A percentile compares a stretch with the other conserved stretches of the same genome.
Conservation (phyloP, 2,113 vertebrate species). For the Apaloderma vittatum region DNA sequence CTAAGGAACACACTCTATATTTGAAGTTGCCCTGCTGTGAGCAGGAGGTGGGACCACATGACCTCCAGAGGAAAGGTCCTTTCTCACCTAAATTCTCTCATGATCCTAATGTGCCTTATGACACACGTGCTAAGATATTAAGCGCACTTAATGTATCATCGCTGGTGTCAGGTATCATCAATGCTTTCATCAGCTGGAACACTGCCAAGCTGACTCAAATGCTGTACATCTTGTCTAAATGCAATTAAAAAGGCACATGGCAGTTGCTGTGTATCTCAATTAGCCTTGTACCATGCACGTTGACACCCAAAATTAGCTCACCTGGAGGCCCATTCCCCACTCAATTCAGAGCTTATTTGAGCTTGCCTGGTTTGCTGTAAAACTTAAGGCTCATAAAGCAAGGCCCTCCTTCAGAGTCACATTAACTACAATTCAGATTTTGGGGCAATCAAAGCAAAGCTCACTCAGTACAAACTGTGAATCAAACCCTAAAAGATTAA, state of each 20-base stretch:
- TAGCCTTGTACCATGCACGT: background rate
- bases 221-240: slow-evolving; percentile 35
- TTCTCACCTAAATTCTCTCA: slow-evolving; percentile 30
- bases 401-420: background rate
- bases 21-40: background rate
- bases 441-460: background rate
- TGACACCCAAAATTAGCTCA: slow-evolving; percentile 10
- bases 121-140: slow-evolving; percentile 13
- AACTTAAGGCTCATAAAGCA: background rate
- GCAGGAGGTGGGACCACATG: background rate
- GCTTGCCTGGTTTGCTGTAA: background rate
- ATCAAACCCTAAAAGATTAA: background rate
- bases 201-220: slow-evolving; percentile 44
- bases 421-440: background rate
- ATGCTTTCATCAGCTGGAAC: slow-evolving; percentile 38
- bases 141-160: slow-evolving; percentile 33
- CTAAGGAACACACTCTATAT: background rate
- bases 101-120: background rate
- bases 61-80: slow-evolving; percentile 10
- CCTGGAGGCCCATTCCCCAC: background rate
- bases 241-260: slow-evolving; percentile 31
- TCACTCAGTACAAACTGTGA: background rate
- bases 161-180: slow-evolving; percentile 46
- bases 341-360: background rate
- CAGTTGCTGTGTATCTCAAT: slow-evolving; percentile 45